Conservation (phyloP, 2,797 vertebrate species). For the Avahi laniger region DNA sequence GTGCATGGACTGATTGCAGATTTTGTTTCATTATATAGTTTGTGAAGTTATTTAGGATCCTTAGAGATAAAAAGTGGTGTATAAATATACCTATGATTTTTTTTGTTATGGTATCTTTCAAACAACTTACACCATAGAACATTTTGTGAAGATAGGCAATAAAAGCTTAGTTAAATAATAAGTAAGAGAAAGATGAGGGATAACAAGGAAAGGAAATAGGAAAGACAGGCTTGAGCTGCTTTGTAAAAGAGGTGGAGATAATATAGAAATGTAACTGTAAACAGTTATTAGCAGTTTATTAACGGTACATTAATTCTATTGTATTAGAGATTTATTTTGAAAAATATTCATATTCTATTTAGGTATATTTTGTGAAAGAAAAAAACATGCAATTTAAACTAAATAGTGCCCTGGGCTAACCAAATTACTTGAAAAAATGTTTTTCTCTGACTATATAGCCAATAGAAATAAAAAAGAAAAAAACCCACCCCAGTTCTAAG, state of each 20-base stretch:
- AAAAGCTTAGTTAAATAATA: slow-evolving; percentile 36
- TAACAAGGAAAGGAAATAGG: background rate
- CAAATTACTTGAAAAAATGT: background rate
- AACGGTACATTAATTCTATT: background rate
- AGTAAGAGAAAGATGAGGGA: background rate
- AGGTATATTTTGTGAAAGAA: background rate
- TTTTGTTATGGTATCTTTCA: slow-evolving; percentile 38
- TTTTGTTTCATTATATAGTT: slow-evolving; percentile 40
- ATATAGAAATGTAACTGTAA: background rate
- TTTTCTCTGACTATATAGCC: background rate
- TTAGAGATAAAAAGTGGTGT: slow-evolving; percentile 23
- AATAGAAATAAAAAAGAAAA: background rate
- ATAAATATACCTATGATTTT: background rate
- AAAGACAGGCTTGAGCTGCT: background rate
- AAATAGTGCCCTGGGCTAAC: background rate
- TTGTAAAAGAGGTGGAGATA: background rate
- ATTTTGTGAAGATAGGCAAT: slow-evolving; percentile 18
- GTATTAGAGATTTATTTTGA: background rate
- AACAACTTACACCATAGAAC: background rate
- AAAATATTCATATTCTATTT: slow-evolving; percentile 13
- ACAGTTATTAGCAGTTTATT: background rate
- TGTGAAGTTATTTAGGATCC: slow-evolving; percentile 22
- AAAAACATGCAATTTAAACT: background rate
- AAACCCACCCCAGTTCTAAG: background rate
- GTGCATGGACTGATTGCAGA: background rate